A percentile compares a stretch with the other conserved stretches of the same genome.
Evolutionary conservation across 2,888 invertebrate species (phyloP).

Genomic region (Resseliella maxima): DNA sequence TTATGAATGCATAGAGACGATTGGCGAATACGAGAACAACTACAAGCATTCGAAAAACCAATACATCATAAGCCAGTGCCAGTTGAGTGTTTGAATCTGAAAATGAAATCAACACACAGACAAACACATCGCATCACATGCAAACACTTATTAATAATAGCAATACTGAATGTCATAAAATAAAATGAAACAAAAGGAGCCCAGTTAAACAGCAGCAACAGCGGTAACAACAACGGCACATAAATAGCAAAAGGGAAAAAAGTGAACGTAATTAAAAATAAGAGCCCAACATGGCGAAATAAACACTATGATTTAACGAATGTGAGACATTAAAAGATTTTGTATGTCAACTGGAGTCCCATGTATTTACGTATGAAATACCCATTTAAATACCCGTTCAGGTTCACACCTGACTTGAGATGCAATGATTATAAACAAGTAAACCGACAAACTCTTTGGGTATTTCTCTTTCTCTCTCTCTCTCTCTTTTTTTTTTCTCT

Average conservation of each 20-base stretch:
- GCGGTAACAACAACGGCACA: neutral
- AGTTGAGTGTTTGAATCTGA: neutral
- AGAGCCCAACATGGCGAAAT: constrained; percentile 38
- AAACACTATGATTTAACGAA: constrained; percentile 28
- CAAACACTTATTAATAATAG: neutral
- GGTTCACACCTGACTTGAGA: constrained; percentile 51
- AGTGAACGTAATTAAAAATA: constrained; percentile 37
- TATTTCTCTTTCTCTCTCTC: neutral
- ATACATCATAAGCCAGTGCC: neutral
- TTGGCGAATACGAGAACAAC: neutral
- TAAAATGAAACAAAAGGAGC: neutral
- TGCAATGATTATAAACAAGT: constrained; percentile 31
- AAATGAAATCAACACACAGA: neutral
- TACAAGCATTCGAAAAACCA: neutral
- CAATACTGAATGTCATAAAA: neutral
- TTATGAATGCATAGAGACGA: neutral
- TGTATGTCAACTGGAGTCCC: constrained; percentile 24
- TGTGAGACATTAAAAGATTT: constrained; percentile 40
- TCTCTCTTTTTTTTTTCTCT: neutral
- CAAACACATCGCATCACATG: neutral
- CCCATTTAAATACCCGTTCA: constrained; percentile 33
- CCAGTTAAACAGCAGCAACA: neutral
- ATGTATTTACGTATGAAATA: constrained; percentile 34
- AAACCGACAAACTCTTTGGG: constrained; percentile 22
- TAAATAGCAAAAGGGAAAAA: neutral